A percentile compares a stretch with the other conserved stretches of the same genome.
Evolutionary conservation across 2,888 invertebrate species (phyloP).

Genomic region (Agrotis puta): DNA sequence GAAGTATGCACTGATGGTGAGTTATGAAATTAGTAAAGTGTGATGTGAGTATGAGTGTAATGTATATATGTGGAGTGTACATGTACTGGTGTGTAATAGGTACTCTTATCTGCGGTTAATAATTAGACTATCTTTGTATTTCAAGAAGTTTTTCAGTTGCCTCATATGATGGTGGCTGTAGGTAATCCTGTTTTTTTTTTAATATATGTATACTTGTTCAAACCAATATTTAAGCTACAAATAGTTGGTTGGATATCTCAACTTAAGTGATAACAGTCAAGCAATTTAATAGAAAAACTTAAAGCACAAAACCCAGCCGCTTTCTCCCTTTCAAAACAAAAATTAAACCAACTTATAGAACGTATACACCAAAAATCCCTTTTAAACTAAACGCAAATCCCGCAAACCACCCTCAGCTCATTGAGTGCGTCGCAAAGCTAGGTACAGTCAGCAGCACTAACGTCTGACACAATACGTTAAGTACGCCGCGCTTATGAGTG

Average conservation of each 20-base stretch:
- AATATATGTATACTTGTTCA: no score
- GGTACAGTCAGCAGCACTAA: constrained; percentile 63
- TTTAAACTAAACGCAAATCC: constrained; percentile 80
- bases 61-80: no score
- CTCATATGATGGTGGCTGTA: no score
- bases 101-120: no score
- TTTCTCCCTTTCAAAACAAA: not conserved
- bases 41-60: no score
- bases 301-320: not conserved
- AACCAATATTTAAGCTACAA: no score
- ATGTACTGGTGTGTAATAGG: no score
- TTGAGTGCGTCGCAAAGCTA: constrained; percentile 70
- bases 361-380: constrained; percentile 54
- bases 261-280: not conserved
- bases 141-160: no score
- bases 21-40: no score
- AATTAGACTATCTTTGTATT: no score
- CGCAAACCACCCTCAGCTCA: constrained; percentile 80
- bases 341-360: constrained; percentile 28
- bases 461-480: constrained; percentile 83
- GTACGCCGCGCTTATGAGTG: constrained; percentile 88
- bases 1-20: no score
- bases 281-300: not conserved
- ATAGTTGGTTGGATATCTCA: not conserved
- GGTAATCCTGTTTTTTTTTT: no score